A percentile compares a stretch with the other conserved stretches of the same genome.
These are phyloP conservation scores for Chrysopilus asiliformis DNA, from an alignment of 2,888 invertebrate genomes.

Conservation along the genomic window DNA sequence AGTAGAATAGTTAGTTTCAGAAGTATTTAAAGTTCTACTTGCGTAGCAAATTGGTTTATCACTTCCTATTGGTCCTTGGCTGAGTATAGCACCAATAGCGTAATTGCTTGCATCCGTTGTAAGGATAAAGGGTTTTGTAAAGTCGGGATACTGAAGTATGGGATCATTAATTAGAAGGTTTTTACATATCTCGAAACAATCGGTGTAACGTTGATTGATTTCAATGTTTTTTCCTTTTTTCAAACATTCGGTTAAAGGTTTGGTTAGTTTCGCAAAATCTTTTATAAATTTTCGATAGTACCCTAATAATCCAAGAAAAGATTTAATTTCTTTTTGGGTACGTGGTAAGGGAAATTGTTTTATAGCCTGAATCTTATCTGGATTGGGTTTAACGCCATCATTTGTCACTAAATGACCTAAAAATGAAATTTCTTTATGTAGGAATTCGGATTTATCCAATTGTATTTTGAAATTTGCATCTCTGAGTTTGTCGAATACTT, in stretches of 20 bases:
- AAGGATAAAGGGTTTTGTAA: background rate
- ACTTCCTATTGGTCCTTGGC: conserved; percentile 1
- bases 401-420: background rate
- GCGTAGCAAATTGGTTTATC: too few relatives aligned
- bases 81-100: conserved; percentile 1
- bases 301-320: too few relatives aligned
- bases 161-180: too few relatives aligned
- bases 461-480: background rate
- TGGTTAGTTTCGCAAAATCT: too few relatives aligned
- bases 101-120: conserved; percentile 1
- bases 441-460: too few relatives aligned
- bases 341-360: background rate
- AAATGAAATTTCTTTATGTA: too few relatives aligned
- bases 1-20: conserved; percentile 2
- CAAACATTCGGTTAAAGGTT: too few relatives aligned
- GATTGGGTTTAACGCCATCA: background rate
- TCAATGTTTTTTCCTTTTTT: too few relatives aligned
- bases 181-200: background rate
- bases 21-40: background rate
- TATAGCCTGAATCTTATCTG: too few relatives aligned
- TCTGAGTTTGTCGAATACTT: background rate
- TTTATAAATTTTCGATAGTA: too few relatives aligned
- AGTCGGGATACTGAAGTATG: conserved; percentile 7
- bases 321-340: background rate
- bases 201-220: background rate